These are phyloP conservation scores for Clarias platycephalus DNA, from an alignment of 2,797 vertebrate genomes.

Conservation along the genomic window DNA sequence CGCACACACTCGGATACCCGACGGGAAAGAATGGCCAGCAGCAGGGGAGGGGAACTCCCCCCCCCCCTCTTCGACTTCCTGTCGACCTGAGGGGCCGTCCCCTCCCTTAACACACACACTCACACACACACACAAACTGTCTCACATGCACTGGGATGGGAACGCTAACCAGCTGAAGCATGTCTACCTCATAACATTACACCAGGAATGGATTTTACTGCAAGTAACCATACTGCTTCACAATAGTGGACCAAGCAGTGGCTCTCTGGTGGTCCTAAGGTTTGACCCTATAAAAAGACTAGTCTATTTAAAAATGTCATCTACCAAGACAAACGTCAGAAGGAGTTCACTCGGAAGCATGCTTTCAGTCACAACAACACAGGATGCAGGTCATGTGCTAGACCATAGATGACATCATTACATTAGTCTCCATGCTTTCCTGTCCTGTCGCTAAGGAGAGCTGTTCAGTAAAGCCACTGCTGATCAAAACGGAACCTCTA, in stretches of 20 bases:
- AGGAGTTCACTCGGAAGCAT: not conserved
- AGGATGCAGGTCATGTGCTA: slow-evolving; percentile 45
- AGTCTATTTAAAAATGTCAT: not conserved
- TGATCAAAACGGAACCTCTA: not conserved
- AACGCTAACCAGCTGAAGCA: not conserved
- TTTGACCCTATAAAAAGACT: not conserved
- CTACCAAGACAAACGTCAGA: not conserved
- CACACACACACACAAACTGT: not conserved
- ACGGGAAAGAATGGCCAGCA: slow-evolving; percentile 42
- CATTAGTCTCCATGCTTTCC: slow-evolving; percentile 26
- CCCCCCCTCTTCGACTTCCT: slow-evolving; percentile 46
- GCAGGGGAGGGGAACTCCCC: slow-evolving; percentile 55
- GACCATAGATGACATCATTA: slow-evolving; percentile 34
- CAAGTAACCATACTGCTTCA: not conserved
- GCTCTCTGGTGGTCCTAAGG: not conserved
- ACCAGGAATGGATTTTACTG: not conserved
- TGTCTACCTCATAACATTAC: not conserved
- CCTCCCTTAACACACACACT: slow-evolving; percentile 25
- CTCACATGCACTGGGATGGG: not conserved
- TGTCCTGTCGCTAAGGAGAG: not conserved
- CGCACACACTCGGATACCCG: slow-evolving; percentile 5
- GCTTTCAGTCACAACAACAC: slow-evolving; percentile 36
- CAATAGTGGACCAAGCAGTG: not conserved
- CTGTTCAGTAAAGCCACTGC: not conserved
- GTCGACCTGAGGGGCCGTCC: slow-evolving; percentile 49